phyloP scores from a whole-genome alignment of 2,113 vertebrate genomes.

The Pithys albifrons region DNA sequence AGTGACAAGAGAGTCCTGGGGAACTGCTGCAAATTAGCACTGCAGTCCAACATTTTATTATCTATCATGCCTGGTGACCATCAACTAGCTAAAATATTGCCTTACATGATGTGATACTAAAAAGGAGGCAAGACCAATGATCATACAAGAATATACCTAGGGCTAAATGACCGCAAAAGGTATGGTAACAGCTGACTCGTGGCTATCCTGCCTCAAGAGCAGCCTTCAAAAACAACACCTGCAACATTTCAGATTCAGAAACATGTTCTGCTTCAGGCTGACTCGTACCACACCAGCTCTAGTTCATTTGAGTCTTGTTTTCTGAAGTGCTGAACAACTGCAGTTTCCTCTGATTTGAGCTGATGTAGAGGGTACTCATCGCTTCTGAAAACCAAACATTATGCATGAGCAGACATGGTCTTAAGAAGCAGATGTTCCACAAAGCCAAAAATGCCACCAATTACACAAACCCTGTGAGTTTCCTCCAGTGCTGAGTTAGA shows the following conservation, averaged over 20 bases:
- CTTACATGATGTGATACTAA: neutral
- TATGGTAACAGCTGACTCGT: neutral
- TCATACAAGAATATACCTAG: neutral
- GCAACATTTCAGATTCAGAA: neutral
- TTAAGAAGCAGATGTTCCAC: neutral
- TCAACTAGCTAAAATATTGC: neutral
- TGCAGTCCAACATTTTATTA: neutral
- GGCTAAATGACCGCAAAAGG: neutral
- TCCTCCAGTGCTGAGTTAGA: neutral
- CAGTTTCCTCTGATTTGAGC: neutral
- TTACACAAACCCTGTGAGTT: neutral
- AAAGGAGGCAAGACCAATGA: neutral
- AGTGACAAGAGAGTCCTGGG: accelerated
- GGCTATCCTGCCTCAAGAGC: neutral
- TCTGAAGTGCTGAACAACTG: neutral
- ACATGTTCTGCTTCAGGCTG: neutral
- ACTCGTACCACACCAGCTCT: neutral
- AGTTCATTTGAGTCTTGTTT: neutral
- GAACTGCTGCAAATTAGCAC: neutral
- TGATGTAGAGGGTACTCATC: neutral
- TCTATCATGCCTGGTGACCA: accelerated
- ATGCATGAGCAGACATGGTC: neutral
- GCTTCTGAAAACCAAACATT: neutral
- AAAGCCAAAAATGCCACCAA: neutral
- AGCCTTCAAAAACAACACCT: neutral